Base-by-base conservation (phyloP, 2,888 invertebrate genomes). In the Lumbricus terrestris region DNA sequence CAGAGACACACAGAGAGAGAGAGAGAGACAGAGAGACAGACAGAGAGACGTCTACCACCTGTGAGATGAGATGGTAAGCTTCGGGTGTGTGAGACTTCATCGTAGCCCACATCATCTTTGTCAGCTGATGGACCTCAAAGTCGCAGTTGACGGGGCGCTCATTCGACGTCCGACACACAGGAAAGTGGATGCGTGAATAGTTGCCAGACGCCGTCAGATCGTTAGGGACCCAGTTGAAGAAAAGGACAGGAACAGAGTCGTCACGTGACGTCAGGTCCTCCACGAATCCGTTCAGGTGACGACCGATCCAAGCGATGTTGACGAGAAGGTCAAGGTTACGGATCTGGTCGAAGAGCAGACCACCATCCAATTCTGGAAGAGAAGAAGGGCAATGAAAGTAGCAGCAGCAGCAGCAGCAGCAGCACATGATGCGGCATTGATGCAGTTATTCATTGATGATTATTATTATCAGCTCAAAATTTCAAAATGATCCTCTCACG, bases 271-370 rank as follows among this genome's bases (percentile, higher is more conserved):
- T 93, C 54, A 93, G 92, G 23, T 93, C 92, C 20, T 92, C 91
- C 11, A 95, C 94, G 91, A 95, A 95, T 1, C 92, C 89, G 29
- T 94, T 93, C 88, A 97, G 95, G 92, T 96, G 95, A 0, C 95
- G 94, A 1, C 97, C 97, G 29, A 97, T 94, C 97, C 97, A 97
- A 13, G 96, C 95, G 0, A 97, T 96, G 93, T 96, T 96, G 0
- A 97, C 96, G 91, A 95, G 96, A 29, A 97, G 95, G 54, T 96
- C 95, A 90, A 96, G 95, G 90, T 96, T 95, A 23, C 95, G 94
- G 83, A 97, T 96, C 92, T 97, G 96, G 0, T 96, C 93, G 88
- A 88, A 38, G 35, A 92, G 91, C 4, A 93, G 91, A 69, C 93
- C 93, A 88, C 92, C 92, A 91, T 94, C 93, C 90, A 93, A 91